Conservation (phyloP, 1,140 invertebrate species). For the Tribolium madens region DNA sequence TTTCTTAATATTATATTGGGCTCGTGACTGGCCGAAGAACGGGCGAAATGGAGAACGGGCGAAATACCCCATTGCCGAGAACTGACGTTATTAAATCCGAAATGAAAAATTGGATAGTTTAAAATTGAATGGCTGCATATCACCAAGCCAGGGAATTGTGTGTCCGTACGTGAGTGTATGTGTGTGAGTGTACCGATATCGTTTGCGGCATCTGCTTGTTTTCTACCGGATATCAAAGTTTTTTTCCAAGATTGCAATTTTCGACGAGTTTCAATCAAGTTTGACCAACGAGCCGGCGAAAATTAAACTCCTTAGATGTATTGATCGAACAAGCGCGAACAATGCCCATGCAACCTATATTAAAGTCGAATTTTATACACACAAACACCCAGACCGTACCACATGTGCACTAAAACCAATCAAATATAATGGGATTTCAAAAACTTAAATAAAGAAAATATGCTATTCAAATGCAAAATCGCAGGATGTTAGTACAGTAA, state of each 20-base stretch:
- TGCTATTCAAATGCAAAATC: no score
- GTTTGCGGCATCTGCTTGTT: constrained; percentile 58
- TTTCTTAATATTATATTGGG: constrained; percentile 63
- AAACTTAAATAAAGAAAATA: no score
- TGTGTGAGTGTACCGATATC: constrained; percentile 53
- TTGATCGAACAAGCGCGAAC: constrained; percentile 18
- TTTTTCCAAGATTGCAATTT: constrained; percentile 34
- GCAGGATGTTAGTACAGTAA: no score
- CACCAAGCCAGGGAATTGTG: constrained; percentile 58
- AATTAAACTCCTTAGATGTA: constrained; percentile 36
- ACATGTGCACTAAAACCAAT: no score
- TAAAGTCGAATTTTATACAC: constrained; percentile 12
- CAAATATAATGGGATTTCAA: no score
- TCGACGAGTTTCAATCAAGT: constrained; percentile 38
- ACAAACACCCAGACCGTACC: no score
- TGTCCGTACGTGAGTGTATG: constrained; percentile 8
- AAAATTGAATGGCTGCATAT: constrained; percentile 64
- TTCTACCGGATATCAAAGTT: constrained; percentile 41
- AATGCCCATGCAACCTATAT: constrained; percentile 26
- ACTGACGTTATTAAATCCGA: constrained; percentile 66
- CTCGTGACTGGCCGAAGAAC: constrained; percentile 59
- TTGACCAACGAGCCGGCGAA: constrained; percentile 35
- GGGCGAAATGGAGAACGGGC: constrained; percentile 51
- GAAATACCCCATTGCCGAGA: constrained; percentile 58
- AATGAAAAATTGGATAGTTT: constrained; percentile 66